phyloP scores from a whole-genome alignment of 2,888 invertebrate genomes.

The Diarsia dahlii region DNA sequence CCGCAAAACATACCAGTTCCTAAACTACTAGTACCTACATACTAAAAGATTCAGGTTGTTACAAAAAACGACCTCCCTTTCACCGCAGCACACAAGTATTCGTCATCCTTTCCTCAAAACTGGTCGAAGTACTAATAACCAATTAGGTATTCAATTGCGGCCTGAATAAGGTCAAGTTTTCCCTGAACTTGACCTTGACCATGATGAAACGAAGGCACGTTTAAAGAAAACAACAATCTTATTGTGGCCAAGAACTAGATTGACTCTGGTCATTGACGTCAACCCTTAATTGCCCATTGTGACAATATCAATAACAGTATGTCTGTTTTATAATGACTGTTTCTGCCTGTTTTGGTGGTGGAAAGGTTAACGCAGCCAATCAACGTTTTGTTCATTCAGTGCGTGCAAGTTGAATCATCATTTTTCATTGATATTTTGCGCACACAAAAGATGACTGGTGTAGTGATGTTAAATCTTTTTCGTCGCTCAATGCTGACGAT shows the following conservation, averaged over 20 bases:
- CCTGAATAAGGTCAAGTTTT: slow-evolving; percentile 1
- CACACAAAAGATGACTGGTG: background rate
- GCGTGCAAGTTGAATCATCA: background rate
- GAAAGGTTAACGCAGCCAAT: background rate
- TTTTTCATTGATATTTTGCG: background rate
- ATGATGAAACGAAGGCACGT: background rate
- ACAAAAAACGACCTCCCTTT: background rate
- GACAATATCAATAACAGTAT: slow-evolving; percentile 47
- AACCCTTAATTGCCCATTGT: slow-evolving; percentile 76
- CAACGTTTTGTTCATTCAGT: slow-evolving; percentile 8
- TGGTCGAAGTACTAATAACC: background rate
- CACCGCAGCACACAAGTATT: background rate
- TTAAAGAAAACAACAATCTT: slow-evolving; percentile 31
- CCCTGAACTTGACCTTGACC: slow-evolving; percentile 3
- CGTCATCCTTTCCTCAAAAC: slow-evolving; percentile 10
- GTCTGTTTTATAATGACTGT: slow-evolving; percentile 2
- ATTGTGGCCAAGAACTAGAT: slow-evolving; percentile 35
- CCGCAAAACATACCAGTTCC: background rate
- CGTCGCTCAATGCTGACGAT: background rate
- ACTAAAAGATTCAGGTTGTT: background rate
- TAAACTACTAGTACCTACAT: background rate
- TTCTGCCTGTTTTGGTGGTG: background rate
- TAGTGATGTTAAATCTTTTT: background rate
- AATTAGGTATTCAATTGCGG: background rate
- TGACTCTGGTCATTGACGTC: slow-evolving; percentile 65